A percentile compares a stretch with the other conserved stretches of the same genome.
phyloP scores from a whole-genome alignment of 2,888 invertebrate genomes.

The Hemicrepidius hirtus region DNA sequence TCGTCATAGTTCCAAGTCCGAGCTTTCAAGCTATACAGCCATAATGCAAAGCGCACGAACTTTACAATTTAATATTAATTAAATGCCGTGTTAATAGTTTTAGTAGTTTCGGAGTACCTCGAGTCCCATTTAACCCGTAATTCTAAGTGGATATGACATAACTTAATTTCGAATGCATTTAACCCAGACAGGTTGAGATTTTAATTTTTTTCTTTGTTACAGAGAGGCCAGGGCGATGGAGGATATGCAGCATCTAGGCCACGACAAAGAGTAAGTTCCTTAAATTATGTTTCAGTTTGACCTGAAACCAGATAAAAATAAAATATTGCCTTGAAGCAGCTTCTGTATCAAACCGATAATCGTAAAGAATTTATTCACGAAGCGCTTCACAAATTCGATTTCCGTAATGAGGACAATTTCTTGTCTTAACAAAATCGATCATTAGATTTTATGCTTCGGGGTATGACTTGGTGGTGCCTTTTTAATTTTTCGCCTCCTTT shows the following conservation, averaged over 20 bases:
- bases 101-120: constrained; percentile 45
- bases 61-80: constrained; percentile 52
- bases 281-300: constrained; percentile 25
- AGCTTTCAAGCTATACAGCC: constrained; percentile 43
- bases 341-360: constrained; percentile 23
- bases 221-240: constrained; percentile 74
- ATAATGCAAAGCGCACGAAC: constrained; percentile 48
- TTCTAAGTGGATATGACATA: constrained; percentile 35
- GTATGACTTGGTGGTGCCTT: too few relatives aligned
- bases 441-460: too few relatives aligned
- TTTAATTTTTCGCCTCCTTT: too few relatives aligned
- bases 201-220: constrained; percentile 60
- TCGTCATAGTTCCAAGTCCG: constrained; percentile 42
- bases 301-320: constrained; percentile 28
- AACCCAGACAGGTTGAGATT: constrained; percentile 9
- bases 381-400: constrained; percentile 15
- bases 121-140: constrained; percentile 44
- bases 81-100: constrained; percentile 50
- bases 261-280: constrained; percentile 76
- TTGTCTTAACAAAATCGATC: neutral
- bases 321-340: constrained; percentile 22
- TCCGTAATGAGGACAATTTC: constrained; percentile 23
- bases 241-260: constrained; percentile 71
- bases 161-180: constrained; percentile 7
- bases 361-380: constrained; percentile 29